Evolutionary conservation across 2,113 vertebrate genomes (phyloP), one percentile per base, ranked within the genome.

Genomic region (Pseudolaguvia tuberculata): DNA sequence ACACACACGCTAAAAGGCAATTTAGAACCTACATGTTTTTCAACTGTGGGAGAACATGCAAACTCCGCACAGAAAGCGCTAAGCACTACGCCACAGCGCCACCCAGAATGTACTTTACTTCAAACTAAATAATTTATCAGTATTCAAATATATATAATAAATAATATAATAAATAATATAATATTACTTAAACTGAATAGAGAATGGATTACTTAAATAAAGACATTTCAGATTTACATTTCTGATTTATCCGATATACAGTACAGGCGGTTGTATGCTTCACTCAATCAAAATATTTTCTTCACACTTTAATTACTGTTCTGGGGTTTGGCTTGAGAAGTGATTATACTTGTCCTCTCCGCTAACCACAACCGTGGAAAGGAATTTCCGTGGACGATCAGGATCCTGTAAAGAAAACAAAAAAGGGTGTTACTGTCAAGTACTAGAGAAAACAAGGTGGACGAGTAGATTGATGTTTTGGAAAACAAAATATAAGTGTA

Each of bases 281-380:
- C 31, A 39, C 18, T 11, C 11, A 8, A 31, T 66, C 13, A 59
- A 39, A 47, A 1, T 13, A 52, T 18, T 50, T 20, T 15, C 42
- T 0, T 45, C 2, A 66, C 27, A 31, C 5, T 35, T 58, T 1
- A 52, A 12, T 61, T 52, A 56, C 2, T 14, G 50, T 84, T 25
- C 80, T 31, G 66, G 35, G 17, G 50, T 80, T 78, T 84, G 71
- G 62, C 69, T 77, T 42, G 86, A 82, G 79, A 92, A 93, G 55
- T 92, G 50, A 1, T 86, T 79, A 78, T 89, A 92, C 52, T 83
- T 68, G 78, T 93, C 91, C 2, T 58, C 73, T 35, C 92, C 91
- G 71, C 84, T 85, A 23, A 78, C 83, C 80, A 93, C 20, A 12
- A 76, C 14, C 4, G 89, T 88, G 0, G 87, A 87, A 27, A 79